Evolutionary conservation across 2,113 vertebrate genomes (phyloP).

Genomic region (Xenopus tropicalis): DNA sequence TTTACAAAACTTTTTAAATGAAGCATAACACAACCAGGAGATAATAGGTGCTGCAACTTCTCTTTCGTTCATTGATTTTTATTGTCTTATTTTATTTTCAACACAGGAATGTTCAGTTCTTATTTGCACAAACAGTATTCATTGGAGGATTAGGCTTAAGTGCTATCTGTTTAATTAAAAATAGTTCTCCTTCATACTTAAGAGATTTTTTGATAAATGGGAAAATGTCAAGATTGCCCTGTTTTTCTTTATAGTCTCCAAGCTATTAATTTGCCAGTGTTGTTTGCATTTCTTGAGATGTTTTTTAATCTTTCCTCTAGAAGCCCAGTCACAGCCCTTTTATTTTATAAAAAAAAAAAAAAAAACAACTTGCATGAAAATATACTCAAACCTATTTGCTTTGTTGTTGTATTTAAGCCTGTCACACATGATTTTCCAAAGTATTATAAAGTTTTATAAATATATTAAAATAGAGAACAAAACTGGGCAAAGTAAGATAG

Average conservation of each 20-base stretch:
- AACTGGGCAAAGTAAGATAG: too few species aligned
- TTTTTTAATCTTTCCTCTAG: conserved; percentile 12
- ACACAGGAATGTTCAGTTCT: conserved; percentile 21
- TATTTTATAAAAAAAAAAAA: too few species aligned
- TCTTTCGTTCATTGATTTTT: conserved; percentile 33
- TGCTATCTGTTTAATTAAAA: conserved; percentile 43
- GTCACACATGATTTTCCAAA: too few species aligned
- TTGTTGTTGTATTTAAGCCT: too few species aligned
- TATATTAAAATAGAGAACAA: too few species aligned
- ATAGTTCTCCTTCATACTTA: conserved; percentile 35
- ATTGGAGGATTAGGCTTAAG: conserved; percentile 42
- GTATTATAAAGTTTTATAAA: too few species aligned
- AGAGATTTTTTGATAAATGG: conserved; percentile 39
- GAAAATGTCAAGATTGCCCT: conserved; percentile 42
- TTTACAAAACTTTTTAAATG: conserved; percentile 33
- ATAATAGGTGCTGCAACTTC: conserved; percentile 19
- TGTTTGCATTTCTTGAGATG: conserved; percentile 32
- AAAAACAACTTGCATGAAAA: too few species aligned
- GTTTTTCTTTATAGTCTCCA: conserved; percentile 25
- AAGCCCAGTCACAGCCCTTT: background rate
- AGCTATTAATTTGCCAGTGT: conserved; percentile 34
- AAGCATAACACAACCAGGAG: conserved; percentile 28
- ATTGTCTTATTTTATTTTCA: conserved; percentile 41
- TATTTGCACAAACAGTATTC: conserved; percentile 41
- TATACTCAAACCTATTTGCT: too few species aligned